A percentile compares a stretch with the other conserved stretches of the same genome.
These are phyloP conservation scores for Scaptodrosophila latifasciaeformis DNA, from an alignment of 2,888 invertebrate genomes.

Conservation along the genomic window DNA sequence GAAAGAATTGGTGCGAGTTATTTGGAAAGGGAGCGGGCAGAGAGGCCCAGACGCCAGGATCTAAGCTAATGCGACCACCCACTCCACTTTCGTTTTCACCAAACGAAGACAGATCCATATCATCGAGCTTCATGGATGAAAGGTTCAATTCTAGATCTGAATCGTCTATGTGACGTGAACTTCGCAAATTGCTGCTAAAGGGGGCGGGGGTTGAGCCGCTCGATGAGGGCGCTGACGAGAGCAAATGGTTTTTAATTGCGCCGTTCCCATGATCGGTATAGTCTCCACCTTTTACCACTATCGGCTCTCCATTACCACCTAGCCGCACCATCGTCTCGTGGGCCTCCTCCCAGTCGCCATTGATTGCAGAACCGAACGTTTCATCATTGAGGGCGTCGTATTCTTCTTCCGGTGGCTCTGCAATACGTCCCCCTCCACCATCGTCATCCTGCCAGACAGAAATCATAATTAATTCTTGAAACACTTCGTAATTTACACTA, in stretches of 20 bases:
- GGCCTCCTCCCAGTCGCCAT: conserved; percentile 84
- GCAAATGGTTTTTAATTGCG: conserved; percentile 24
- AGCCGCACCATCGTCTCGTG: conserved; percentile 81
- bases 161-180: conserved; percentile 58
- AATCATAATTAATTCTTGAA: too few relatives aligned
- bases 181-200: conserved; percentile 16
- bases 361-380: conserved; percentile 88
- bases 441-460: conserved; percentile 67
- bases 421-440: conserved; percentile 77
- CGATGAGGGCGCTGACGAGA: conserved; percentile 34
- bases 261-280: conserved; percentile 24
- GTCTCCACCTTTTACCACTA: conserved; percentile 23
- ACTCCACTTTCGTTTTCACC: conserved; percentile 66
- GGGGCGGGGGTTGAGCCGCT: conserved; percentile 26
- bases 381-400: conserved; percentile 95
- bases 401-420: conserved; percentile 84
- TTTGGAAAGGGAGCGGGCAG: conserved; percentile 39
- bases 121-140: conserved; percentile 72
- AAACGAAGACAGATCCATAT: conserved; percentile 66
- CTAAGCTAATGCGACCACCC: conserved; percentile 60
- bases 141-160: conserved; percentile 74
- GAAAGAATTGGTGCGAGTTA: conserved; percentile 63
- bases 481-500: too few relatives aligned
- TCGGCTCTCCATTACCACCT: conserved; percentile 58
- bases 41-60: conserved; percentile 76